Evolutionary conservation across 1,140 invertebrate genomes (phyloP), one percentile per base, ranked within the genome.

Genomic region (Panonychus citri): DNA sequence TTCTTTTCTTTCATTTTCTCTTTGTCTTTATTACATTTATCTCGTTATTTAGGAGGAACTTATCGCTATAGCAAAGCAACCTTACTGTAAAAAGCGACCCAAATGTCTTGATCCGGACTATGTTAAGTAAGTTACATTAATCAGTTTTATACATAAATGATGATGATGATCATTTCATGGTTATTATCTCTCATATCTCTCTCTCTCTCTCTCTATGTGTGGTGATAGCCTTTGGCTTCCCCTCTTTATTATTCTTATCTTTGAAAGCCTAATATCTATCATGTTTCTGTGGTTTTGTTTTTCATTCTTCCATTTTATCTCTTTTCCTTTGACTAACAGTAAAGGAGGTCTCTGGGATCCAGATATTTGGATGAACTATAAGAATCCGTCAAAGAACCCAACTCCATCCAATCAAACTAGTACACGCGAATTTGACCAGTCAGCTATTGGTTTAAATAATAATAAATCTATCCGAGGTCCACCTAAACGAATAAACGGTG

Each of bases 331-430:
- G 2, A n/a, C 3, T 7, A 10, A 19, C 49, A 51, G 49, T 27
- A n/a, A 25, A 24, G 70, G 71, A 54, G 74, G 75, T 24, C 66
- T 76, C 46, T 77, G 77, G 76, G 76, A 78, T 63, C 76, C 76
- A 5, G 76, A 78, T 57, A 69, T 70, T 58, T 78, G 77, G 77
- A 73, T 74, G 59, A 63, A 69, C 27, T 71, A 73, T 53, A 66
- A 70, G 56, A 76, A 73, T 24, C 28, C 64, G 66, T n/a, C 17
- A n/a, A 46, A 24, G 7, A 46, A 19, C 4, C 21, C 42, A 17
- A 46, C 7, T 46, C 17, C 21, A 46, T 46, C 42, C 21, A 46
- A 17, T n/a, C 17, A 8, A 19, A 4, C 17, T 10, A 46, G 24
- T 17, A 24, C 42, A 46, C 30, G 30, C 5, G 30, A 34, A 5